These are phyloP conservation scores for Oegoconia quadripuncta DNA, from an alignment of 2,888 invertebrate genomes.

Conservation along the genomic window DNA sequence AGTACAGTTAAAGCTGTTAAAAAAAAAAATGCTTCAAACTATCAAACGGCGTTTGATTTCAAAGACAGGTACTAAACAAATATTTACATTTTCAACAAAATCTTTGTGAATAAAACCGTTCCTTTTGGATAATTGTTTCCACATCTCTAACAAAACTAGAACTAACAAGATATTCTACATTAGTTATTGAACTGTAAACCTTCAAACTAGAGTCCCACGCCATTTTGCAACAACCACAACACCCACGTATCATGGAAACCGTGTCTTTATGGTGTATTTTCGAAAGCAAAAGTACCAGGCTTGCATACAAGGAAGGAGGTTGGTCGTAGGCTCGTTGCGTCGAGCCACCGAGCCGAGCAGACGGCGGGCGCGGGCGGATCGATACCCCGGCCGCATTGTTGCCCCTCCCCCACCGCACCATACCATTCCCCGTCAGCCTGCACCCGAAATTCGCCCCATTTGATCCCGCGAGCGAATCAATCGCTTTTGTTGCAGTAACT, in stretches of 20 bases:
- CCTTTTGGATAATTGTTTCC: too few species aligned
- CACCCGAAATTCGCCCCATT: slow-evolving; percentile 73
- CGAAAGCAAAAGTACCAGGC: slow-evolving; percentile 70
- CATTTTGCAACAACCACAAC: not conserved
- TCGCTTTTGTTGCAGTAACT: slow-evolving; percentile 72
- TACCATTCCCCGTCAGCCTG: slow-evolving; percentile 47
- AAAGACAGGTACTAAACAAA: too few species aligned
- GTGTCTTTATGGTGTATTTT: slow-evolving; percentile 35
- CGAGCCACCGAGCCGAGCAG: slow-evolving; percentile 52
- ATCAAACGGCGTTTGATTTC: too few species aligned
- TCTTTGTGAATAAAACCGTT: not conserved
- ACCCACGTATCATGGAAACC: slow-evolving; percentile 15
- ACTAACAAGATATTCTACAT: too few species aligned
- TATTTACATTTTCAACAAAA: too few species aligned
- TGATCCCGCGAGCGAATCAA: slow-evolving; percentile 71
- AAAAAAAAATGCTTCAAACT: too few species aligned
- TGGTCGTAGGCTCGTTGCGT: slow-evolving; percentile 44
- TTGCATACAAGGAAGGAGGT: slow-evolving; percentile 50
- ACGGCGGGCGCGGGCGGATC: slow-evolving; percentile 63
- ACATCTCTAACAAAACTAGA: too few species aligned
- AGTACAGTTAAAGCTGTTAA: too few species aligned
- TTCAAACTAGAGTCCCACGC: not conserved
- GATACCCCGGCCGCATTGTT: slow-evolving; percentile 76
- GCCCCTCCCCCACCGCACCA: slow-evolving; percentile 43
- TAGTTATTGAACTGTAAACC: not conserved